These are phyloP conservation scores for Cyclopterus lumpus DNA, from an alignment of 2,797 vertebrate genomes.

Conservation along the genomic window DNA sequence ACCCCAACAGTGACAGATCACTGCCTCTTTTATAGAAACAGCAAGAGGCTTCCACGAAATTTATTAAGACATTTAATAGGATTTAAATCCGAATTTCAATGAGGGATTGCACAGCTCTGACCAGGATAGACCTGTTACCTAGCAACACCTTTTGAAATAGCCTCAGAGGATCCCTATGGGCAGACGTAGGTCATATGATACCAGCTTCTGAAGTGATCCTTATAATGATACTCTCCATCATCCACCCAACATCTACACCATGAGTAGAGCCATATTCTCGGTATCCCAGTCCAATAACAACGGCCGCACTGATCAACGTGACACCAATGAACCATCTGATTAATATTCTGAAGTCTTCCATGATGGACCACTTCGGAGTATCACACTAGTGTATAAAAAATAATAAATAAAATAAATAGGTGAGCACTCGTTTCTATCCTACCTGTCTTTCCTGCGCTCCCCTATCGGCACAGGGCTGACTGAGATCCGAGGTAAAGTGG, in stretches of 20 bases:
- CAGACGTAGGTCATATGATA: conserved; percentile 40
- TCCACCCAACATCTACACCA: conserved; percentile 18
- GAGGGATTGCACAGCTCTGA: conserved; percentile 50
- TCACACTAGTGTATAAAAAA: neutral
- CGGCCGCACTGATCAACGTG: neutral
- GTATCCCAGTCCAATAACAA: neutral
- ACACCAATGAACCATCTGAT: conserved; percentile 6
- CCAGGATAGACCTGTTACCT: conserved; percentile 74
- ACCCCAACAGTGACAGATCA: conserved; percentile 13
- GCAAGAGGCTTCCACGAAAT: conserved; percentile 28
- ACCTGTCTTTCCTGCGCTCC: conserved; percentile 96
- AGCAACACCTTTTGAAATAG: conserved; percentile 69
- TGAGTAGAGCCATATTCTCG: neutral
- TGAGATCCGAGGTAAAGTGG: conserved; percentile 92
- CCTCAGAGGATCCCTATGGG: conserved; percentile 55
- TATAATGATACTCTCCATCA: conserved; percentile 23
- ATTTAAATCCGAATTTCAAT: conserved; percentile 61
- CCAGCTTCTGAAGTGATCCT: conserved; percentile 31
- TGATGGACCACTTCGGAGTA: neutral
- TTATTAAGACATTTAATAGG: conserved; percentile 40
- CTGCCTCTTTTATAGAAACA: conserved; percentile 9
- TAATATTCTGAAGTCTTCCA: neutral
- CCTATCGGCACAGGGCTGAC: conserved; percentile 90
- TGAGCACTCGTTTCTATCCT: conserved; percentile 25
- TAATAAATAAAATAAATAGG: neutral